A percentile compares a stretch with the other conserved stretches of the same genome.
These are phyloP conservation scores for Tuta absoluta DNA, from an alignment of 2,888 invertebrate genomes.

Conservation along the genomic window DNA sequence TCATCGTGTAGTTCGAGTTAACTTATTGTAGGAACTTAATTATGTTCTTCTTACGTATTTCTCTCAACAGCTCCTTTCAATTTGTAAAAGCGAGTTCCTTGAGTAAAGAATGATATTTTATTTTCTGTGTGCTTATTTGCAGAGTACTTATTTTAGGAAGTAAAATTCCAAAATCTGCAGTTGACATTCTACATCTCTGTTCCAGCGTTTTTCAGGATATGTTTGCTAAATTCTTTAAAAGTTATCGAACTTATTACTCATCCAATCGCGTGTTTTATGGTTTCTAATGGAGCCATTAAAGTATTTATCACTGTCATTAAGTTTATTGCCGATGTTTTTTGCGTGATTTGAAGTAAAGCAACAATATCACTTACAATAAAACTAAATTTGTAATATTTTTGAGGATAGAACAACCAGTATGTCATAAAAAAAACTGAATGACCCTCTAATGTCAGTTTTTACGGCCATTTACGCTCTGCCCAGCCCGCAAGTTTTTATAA, in stretches of 20 bases:
- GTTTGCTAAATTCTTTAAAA: slow-evolving; percentile 15
- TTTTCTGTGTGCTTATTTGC: neutral
- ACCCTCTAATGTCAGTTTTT: too few species aligned
- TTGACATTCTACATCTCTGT: neutral
- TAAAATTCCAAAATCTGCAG: neutral
- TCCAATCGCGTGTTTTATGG: neutral
- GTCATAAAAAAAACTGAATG: too few species aligned
- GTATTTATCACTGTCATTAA: neutral
- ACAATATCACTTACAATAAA: too few species aligned
- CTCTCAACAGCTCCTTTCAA: neutral
- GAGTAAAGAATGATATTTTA: neutral
- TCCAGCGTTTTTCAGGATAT: slow-evolving; percentile 1
- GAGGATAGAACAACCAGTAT: too few species aligned
- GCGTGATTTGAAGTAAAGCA: too few species aligned
- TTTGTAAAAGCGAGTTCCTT: neutral
- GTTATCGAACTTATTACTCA: slow-evolving; percentile 13
- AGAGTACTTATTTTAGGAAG: neutral
- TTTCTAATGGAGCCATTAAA: neutral
- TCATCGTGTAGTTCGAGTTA: slow-evolving; percentile 22
- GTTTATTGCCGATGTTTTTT: neutral
- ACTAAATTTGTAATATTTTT: too few species aligned
- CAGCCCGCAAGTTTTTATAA: too few species aligned
- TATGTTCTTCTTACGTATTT: neutral
- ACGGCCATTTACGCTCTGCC: too few species aligned
- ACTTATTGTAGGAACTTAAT: neutral